Percentiles rank a stretch among this genome's conserved stretches.
phyloP scores from a whole-genome alignment of 2,888 invertebrate genomes.

The Coleophora flavipennella region DNA sequence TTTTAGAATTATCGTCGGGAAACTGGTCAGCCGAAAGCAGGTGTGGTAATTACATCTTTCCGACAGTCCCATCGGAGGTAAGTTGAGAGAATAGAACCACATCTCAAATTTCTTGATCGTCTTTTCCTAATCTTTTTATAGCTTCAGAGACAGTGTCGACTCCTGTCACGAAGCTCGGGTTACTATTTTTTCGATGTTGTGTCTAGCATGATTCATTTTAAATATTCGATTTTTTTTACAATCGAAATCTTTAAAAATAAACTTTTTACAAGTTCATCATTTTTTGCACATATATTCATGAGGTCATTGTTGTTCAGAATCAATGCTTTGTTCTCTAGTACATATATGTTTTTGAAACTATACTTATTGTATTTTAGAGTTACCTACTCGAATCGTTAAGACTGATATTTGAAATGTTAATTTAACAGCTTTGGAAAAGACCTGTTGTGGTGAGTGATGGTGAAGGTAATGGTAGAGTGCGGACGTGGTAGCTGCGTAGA shows the following conservation, averaged over 20 bases:
- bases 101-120: conserved; percentile 1
- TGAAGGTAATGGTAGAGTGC: conserved; percentile 57
- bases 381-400: too few species aligned
- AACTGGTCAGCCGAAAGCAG: conserved; percentile 77
- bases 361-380: too few species aligned
- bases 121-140: conserved; percentile 2
- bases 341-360: neutral
- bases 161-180: conserved; percentile 31
- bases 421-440: conserved; percentile 72
- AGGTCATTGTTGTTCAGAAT: conserved; percentile 4
- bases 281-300: conserved; percentile 10
- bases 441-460: conserved; percentile 67
- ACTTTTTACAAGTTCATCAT: conserved; percentile 4
- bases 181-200: conserved; percentile 46
- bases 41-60: conserved; percentile 92
- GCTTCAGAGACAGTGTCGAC: conserved; percentile 4
- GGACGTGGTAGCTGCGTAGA: conserved; percentile 47
- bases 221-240: too few species aligned
- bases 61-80: conserved; percentile 90
- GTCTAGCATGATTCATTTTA: conserved; percentile 43
- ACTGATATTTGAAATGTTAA: conserved; percentile 29
- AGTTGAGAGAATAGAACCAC: conserved; percentile 8
- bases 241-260: conserved; percentile 8
- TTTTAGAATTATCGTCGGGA: conserved; percentile 62
- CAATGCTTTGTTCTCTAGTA: conserved; percentile 10